Evolutionary conservation across 2,113 vertebrate species (phyloP), one percentile per base, ranked within the genome.

Genomic region (Colius striatus): DNA sequence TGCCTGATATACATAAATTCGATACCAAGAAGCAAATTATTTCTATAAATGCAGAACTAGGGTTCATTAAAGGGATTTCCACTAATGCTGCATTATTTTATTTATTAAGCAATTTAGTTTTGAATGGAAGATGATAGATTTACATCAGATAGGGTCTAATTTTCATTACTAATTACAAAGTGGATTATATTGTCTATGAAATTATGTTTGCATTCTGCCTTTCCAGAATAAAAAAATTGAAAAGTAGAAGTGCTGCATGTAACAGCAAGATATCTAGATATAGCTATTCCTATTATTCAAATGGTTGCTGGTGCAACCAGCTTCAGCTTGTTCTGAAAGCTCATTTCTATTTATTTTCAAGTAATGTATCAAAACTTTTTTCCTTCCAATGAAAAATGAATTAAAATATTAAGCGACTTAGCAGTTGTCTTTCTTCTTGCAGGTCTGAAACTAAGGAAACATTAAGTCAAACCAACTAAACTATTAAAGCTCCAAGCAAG

Each of bases 41-140:
- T 79, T 58, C 51, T 62, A 4, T 22, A 63, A 89, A 68, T 47
- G 34, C 25, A 51, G 58, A 43, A 47, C 41, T 38, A 18, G n/a
- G 5, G 0, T 62, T 76, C 71, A 87, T 83, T 89, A 89, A 92
- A 70, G 29, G 51, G 29, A 25, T 82, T 71, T 70, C 62, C 22
- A 70, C 55, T 61, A 84, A 51, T 65, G 54, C 30, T 72, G 27
- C 14, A 14, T 75, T 68, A 81, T 84, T 94, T 92, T 87, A 79
- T 89, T 87, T 95, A 89, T 78, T 82, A 76, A 94, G 25, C 45
- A 78, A 82, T 89, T 75, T 50, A 54, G 32, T 83, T 92, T 84
- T 61, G 79, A 96, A 76, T 79, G 77, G 70, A 68, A 79, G 51
- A 57, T 82, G 34, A 84, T 30, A 51, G 53, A 61, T 89, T 94